A percentile compares a stretch with the other conserved stretches of the same genome.
Evolutionary conservation across 1,140 invertebrate species (phyloP).

Genomic region (Aphelenchoides besseyi): DNA sequence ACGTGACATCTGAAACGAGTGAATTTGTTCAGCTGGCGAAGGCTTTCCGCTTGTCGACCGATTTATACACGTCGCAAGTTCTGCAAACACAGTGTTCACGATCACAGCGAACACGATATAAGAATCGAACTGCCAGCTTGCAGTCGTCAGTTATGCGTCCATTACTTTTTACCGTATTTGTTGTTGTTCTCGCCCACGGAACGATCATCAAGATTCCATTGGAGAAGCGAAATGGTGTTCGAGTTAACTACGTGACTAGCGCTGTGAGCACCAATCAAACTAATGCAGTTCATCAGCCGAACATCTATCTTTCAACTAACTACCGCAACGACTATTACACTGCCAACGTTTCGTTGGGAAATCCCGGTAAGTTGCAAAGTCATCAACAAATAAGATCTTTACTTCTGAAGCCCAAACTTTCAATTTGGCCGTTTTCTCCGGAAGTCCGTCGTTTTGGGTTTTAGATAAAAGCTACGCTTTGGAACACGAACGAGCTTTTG

Average conservation of each 20-base stretch:
- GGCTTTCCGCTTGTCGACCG: too few relatives aligned
- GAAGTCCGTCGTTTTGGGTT: neutral
- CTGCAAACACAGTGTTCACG: too few relatives aligned
- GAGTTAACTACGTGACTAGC: neutral
- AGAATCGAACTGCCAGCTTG: too few relatives aligned
- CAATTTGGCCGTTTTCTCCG: neutral
- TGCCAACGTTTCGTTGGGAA: conserved; percentile 1
- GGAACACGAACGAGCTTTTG: neutral
- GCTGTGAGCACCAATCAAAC: neutral
- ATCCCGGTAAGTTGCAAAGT: neutral
- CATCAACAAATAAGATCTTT: too few relatives aligned
- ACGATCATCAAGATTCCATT: neutral
- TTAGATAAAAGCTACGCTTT: neutral
- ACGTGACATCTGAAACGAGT: too few relatives aligned
- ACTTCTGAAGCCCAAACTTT: neutral
- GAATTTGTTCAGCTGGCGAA: too few relatives aligned
- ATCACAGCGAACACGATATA: too few relatives aligned
- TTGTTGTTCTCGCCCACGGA: neutral
- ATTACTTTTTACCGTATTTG: neutral
- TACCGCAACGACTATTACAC: neutral
- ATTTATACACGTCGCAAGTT: too few relatives aligned
- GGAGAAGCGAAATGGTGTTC: neutral
- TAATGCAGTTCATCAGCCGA: neutral
- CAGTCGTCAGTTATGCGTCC: neutral
- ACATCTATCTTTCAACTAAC: neutral